Evolutionary conservation across 2,888 invertebrate species (phyloP).

Genomic region (Tachina lurida): DNA sequence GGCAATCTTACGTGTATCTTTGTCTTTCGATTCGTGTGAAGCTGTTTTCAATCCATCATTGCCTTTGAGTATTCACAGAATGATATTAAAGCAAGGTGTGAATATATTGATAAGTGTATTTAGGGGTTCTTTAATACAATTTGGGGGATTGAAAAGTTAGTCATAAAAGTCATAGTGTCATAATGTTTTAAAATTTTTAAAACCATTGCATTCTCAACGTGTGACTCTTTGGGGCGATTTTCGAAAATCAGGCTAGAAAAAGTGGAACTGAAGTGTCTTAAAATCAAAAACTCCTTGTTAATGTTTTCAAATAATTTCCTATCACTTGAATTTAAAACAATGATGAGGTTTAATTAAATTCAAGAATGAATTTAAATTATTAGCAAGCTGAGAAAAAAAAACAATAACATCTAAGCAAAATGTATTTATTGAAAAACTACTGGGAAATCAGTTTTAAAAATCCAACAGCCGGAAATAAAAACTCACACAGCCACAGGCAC

Average conservation of each 20-base stretch:
- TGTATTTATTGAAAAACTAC: constrained; percentile 11
- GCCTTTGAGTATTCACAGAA: not conserved
- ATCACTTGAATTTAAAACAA: not conserved
- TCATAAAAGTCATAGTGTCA: no score
- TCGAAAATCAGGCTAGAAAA: not conserved
- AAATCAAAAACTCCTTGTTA: no score
- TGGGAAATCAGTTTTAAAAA: constrained; percentile 13
- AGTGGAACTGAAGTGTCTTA: not conserved
- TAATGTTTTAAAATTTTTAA: no score
- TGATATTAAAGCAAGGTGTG: not conserved
- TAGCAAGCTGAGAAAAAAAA: not conserved
- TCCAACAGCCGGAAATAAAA: constrained; percentile 13
- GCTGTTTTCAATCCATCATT: not conserved
- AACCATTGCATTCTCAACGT: no score
- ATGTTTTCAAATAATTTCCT: constrained; percentile 1
- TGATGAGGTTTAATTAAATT: not conserved
- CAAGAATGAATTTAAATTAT: constrained; percentile 10
- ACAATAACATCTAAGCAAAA: not conserved
- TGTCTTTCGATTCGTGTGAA: not conserved
- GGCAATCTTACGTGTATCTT: not conserved
- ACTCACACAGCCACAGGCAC: not conserved
- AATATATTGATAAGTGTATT: not conserved
- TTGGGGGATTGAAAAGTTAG: no score
- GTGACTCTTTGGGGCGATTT: no score
- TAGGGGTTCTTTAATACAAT: no score